Conservation (phyloP, 2,113 vertebrate genomes). For the Pterocles orientalis region DNA sequence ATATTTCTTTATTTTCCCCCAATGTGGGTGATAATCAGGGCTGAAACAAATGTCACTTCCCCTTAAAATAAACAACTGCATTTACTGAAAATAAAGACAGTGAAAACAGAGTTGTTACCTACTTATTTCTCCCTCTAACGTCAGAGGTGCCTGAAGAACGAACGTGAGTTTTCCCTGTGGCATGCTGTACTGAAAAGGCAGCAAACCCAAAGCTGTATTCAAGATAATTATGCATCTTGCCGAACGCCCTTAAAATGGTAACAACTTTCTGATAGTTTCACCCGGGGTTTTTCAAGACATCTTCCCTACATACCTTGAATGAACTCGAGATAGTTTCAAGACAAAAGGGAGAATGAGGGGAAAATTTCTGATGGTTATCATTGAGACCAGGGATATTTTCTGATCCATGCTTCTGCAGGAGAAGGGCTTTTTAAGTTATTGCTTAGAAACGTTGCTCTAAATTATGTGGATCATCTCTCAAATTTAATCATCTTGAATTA, state of each 20-base stretch:
- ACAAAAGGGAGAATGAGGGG: background rate
- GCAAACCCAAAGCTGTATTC: slow-evolving; percentile 6
- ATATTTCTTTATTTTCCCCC: background rate
- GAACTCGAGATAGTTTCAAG: background rate
- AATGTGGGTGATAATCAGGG: background rate
- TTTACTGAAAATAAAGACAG: background rate
- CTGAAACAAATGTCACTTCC: background rate
- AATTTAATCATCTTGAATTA: background rate
- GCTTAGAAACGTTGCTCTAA: background rate
- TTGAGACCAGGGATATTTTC: background rate
- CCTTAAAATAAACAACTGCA: background rate
- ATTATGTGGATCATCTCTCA: background rate
- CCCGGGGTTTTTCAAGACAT: background rate
- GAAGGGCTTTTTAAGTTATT: background rate
- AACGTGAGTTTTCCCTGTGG: background rate
- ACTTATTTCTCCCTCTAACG: background rate
- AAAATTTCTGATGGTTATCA: background rate
- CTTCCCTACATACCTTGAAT: background rate
- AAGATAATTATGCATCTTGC: background rate
- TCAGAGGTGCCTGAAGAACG: background rate
- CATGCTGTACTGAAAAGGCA: background rate
- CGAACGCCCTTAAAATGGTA: slow-evolving; percentile 7
- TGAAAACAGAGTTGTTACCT: background rate
- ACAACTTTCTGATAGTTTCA: background rate
- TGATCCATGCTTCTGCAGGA: background rate